A percentile compares a stretch with the other conserved stretches of the same genome.
These are phyloP conservation scores for Tragelaphus strepsiceros DNA, from an alignment of 2,113 vertebrate species.

Conservation along the genomic window DNA sequence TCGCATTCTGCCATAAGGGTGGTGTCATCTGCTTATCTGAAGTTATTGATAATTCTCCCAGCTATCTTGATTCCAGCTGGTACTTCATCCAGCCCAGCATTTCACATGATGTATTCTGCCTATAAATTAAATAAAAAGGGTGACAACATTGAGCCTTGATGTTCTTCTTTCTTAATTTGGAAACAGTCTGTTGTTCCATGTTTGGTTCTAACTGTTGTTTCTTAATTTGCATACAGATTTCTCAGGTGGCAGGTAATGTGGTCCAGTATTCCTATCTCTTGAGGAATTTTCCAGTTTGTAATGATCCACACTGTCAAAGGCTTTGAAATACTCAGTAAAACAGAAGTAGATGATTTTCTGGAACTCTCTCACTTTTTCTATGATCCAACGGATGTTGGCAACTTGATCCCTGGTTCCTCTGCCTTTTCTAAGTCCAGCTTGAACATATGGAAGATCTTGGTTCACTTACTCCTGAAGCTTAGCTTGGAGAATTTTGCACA, in stretches of 20 bases:
- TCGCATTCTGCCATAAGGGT: neutral
- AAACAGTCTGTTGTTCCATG: neutral
- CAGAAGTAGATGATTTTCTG: neutral
- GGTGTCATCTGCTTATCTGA: neutral
- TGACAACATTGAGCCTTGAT: neutral
- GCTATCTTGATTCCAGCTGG: neutral
- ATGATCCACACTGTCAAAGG: neutral
- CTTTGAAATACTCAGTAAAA: neutral
- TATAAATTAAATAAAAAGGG: neutral
- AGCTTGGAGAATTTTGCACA: neutral
- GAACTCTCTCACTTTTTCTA: neutral
- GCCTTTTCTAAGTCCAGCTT: neutral
- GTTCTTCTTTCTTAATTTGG: neutral
- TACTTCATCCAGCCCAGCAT: neutral
- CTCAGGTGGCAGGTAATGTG: neutral
- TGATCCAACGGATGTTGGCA: neutral
- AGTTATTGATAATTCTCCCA: neutral
- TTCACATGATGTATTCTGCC: neutral
- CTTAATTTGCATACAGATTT: neutral
- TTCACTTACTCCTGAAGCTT: neutral
- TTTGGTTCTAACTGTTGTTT: neutral
- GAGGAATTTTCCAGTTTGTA: neutral
- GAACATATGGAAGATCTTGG: neutral
- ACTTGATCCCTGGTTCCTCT: neutral
- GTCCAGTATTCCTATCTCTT: neutral